Evolutionary conservation across 1,140 invertebrate species (phyloP), one percentile per base, ranked within the genome.

Genomic region (Chymomyza costata): DNA sequence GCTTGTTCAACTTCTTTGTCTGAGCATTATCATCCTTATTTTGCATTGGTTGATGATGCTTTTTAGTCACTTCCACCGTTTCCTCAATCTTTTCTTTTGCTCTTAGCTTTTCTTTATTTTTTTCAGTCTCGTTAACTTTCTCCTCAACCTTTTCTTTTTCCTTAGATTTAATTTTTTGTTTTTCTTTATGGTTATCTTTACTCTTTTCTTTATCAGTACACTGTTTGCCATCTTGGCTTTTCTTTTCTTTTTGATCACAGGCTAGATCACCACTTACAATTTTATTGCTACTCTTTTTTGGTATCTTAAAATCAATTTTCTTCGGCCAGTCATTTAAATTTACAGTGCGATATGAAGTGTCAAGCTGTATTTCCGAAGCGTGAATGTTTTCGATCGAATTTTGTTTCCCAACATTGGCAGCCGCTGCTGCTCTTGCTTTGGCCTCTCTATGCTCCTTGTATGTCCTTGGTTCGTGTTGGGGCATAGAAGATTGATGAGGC

Each of bases 381-480:
- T 38, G 6, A 5, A 3, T 38, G 1, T 18, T 13, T 10, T 2
- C 10, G 8, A 6, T 11, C 14, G 3, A 3, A 1, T 21, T 10
- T 0, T 1, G 18, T 0, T 48, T 32, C 6, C 28, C 47, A 1
- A 21, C 13, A 25, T 47, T 57, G 3, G 34, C 35, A 31, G 52
- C 40, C 1, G 52, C 67, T 21, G 62, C 45, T 0, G 51, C 67
- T 1, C 66, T 41, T 30, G 64, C 70, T 37, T 76, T 83, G 0
- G 64, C 66, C 30, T 71, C 37, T 1, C 53, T 50, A 43, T 83
- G 59, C 30, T 81, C 80, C 0, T 50, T 38, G 44, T 84, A 84
- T n/a, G n/a, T n/a, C n/a, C n/a, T n/a, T n/a, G 1, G 74, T 82
- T 1, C 44, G 46, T 2, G 51, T 17, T 11, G 11, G 30, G 11